These are phyloP conservation scores for Coracopsis vasa DNA, from an alignment of 2,113 vertebrate genomes.

Conservation along the genomic window DNA sequence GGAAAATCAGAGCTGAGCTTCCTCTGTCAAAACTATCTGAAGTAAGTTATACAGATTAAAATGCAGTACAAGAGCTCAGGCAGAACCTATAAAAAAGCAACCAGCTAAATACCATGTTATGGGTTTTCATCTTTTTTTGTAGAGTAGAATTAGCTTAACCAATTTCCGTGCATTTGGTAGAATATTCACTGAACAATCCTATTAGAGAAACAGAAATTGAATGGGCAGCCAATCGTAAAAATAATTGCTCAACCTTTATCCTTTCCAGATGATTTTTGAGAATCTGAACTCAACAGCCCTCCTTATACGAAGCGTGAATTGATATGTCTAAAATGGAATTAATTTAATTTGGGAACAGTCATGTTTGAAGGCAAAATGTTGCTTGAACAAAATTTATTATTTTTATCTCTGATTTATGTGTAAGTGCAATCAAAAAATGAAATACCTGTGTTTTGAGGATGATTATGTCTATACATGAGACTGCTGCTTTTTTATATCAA, in stretches of 20 bases:
- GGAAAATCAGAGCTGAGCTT: background rate
- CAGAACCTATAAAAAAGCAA: background rate
- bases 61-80: background rate
- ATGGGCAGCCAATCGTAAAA: constrained; percentile 51
- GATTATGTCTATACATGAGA: background rate
- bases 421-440: background rate
- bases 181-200: constrained; percentile 27
- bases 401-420: background rate
- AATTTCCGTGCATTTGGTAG: background rate
- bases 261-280: constrained; percentile 48
- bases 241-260: constrained; percentile 51
- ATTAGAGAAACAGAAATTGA: constrained; percentile 56
- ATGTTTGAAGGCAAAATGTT: constrained; percentile 26
- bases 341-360: constrained; percentile 40
- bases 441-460: background rate
- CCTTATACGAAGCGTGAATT: constrained; percentile 21
- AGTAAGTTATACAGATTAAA: background rate
- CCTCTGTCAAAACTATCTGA: background rate
- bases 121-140: background rate
- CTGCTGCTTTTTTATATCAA: background rate
- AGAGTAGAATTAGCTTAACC: constrained; percentile 27
- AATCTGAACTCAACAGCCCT: constrained; percentile 14
- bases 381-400: constrained; percentile 15
- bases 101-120: constrained; percentile 1
- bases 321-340: constrained; percentile 25